Base-by-base conservation (phyloP, 1,140 invertebrate species). In the Drosophila eugracilis region DNA sequence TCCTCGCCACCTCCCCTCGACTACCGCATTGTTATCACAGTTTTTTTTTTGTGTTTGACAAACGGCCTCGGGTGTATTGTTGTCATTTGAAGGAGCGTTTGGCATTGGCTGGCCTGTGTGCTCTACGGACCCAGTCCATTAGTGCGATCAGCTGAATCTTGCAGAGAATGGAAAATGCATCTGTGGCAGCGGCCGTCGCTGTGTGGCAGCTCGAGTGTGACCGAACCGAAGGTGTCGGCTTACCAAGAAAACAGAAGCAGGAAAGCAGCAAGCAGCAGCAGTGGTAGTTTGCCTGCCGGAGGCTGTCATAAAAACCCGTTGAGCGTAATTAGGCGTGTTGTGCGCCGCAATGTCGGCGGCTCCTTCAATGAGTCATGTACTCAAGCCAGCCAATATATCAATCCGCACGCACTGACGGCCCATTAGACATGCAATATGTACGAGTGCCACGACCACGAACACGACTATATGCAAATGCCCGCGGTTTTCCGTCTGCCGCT, bases 281-380 rank as follows among this genome's bases (percentile, higher is more conserved):
- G 7, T n/a, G n/a, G 30, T 32, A n/a, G n/a, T 39, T 71, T 19
- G n/a, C 1, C 10, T 10, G 30, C 53, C 34, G 45, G 55, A 15
- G 57, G 60, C 70, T 76, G 60, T 62, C 80, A 80, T 80, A 66
- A 63, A 79, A 76, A 73, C 72, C 59, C 81, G 74, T 77, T 70
- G 62, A 70, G 73, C 59, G 62, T 77, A 85, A 86, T 85, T 85
- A 75, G 77, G 77, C 81, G 73, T 84, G 65, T 54, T 59, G 69
- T 62, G 44, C 47, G 44, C 55, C 42, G 42, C 42, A n/a, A 12
- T 26, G 24, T 48, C 32, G 24, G 36, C 53, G 58, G 54, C 50
- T 52, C 45, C 78, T 78, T 77, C 41, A 77, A 78, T 83, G 78
- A 78, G 62, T 78, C 79, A 83, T 74, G 48, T 37, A 24, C 57